Evolutionary conservation across 1,140 invertebrate genomes (phyloP), one percentile per base, ranked within the genome.

Genomic region (Holotrichia oblita): DNA sequence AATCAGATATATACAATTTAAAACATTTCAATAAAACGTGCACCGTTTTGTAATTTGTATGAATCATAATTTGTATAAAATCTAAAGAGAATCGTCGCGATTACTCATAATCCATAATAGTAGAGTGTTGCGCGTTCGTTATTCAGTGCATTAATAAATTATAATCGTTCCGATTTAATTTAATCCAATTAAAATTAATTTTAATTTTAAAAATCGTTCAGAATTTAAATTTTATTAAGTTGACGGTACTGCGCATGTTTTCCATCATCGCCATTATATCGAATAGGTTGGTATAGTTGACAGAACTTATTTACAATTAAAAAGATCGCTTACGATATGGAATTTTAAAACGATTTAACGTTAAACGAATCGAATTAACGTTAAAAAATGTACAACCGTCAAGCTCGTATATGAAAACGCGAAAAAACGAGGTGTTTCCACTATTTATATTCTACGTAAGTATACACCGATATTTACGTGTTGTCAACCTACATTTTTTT

Each of bases 401-500:
- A 34, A 34, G 4, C 14, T n/a, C 14, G 14, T 55, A 55, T 17
- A 55, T 55, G 48, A 55, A 55, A 17, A 55, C 48, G 48, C 48
- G 14, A 0, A 44, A 44, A 14, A 55, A 55, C 44, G 6, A 17
- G n/a, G n/a, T 17, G 14, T 55, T 55, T 17, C 17, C n/a, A n/a
- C 17, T 55, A 55, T 55, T 55, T 55, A 55, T 17, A 55, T 55
- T 55, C 48, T 17, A 55, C n/a, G 48, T 55, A 55, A 55, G 48
- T 55, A 55, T 6, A 17, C 48, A 55, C n/a, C 48, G 48, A 14
- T 17, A 17, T n/a, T 55, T n/a, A 55, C n/a, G 17, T 17, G 48
- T 55, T 55, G 48, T 55, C 48, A 55, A 55, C 48, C 48, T 55
- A 55, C 48, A 55, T 55, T 55, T n/a, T n/a, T n/a, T n/a, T 55